Evolutionary conservation across 1,140 invertebrate genomes (phyloP).

Genomic region (Paralvinella palmiformis): DNA sequence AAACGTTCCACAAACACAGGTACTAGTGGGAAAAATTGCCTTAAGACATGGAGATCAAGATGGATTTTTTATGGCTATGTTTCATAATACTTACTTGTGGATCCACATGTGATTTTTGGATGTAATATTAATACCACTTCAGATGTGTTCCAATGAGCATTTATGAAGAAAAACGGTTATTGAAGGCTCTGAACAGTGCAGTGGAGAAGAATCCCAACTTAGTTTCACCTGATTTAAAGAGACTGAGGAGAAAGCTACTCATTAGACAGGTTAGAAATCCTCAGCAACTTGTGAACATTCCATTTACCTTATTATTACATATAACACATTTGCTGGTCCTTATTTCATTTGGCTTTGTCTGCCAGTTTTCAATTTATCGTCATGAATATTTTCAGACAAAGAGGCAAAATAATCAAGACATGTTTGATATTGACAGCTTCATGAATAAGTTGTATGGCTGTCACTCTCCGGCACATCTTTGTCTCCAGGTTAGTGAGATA

Average conservation of each 20-base stretch:
- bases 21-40: too few species aligned
- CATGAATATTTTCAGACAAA: slow-evolving; percentile 43
- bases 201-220: not conserved
- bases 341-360: too few species aligned
- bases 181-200: not conserved
- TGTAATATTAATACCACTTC: not conserved
- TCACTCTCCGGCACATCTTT: too few species aligned
- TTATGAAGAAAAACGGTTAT: not conserved
- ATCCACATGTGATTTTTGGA: not conserved
- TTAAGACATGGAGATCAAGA: too few species aligned
- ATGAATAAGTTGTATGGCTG: too few species aligned
- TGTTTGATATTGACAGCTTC: slow-evolving; percentile 59
- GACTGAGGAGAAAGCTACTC: slow-evolving; percentile 58
- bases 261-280: slow-evolving; percentile 53
- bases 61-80: too few species aligned
- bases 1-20: too few species aligned
- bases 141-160: slow-evolving; percentile 6
- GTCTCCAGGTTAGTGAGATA: too few species aligned
- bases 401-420: slow-evolving; percentile 54
- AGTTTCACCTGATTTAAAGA: slow-evolving; percentile 31
- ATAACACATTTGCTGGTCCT: too few species aligned
- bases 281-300: too few species aligned
- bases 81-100: too few species aligned
- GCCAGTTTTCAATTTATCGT: not conserved
- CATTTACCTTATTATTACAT: too few species aligned